These are phyloP conservation scores for Capra hircus DNA, from an alignment of 2,113 vertebrate genomes.

Conservation along the genomic window DNA sequence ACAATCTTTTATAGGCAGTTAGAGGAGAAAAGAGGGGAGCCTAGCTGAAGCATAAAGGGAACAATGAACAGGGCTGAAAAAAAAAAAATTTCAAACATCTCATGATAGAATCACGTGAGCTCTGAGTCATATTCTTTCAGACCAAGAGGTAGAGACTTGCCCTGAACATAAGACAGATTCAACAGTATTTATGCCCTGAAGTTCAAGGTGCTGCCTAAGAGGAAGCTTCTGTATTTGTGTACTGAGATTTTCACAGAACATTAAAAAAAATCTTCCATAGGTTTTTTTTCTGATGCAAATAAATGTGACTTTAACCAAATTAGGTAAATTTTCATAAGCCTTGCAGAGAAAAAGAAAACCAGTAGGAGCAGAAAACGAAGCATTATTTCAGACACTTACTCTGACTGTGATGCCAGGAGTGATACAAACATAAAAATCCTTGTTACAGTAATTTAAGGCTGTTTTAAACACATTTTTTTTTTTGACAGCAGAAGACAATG, in stretches of 20 bases:
- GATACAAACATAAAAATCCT: background rate
- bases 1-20: background rate
- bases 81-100: background rate
- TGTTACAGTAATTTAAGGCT: background rate
- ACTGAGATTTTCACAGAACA: background rate
- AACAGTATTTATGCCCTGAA: background rate
- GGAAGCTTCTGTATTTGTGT: background rate
- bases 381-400: background rate
- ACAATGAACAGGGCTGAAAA: background rate
- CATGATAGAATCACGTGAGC: background rate
- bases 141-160: background rate
- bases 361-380: background rate
- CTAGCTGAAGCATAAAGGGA: background rate
- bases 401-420: background rate
- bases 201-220: background rate
- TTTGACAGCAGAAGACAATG: background rate
- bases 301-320: background rate
- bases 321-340: background rate
- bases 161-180: background rate
- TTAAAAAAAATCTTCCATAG: background rate
- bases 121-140: background rate
- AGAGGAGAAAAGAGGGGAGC: background rate
- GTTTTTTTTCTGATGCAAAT: background rate
- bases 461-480: background rate
- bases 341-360: conserved; percentile 16